Conservation (phyloP, 2,797 vertebrate species). For the Benthosema pterotum region DNA sequence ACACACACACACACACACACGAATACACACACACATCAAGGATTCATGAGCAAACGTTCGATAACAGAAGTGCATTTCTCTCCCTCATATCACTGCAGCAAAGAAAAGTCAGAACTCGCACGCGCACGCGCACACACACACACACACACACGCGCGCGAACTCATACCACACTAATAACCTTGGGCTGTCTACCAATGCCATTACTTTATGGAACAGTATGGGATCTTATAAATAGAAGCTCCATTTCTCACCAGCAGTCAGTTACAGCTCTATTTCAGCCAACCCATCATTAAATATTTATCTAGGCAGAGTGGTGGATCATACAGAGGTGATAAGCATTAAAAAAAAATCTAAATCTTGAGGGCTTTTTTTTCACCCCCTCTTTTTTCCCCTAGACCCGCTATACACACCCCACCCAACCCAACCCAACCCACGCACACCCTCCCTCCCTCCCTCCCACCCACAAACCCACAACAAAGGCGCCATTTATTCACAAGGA, state of each 20-base stretch:
- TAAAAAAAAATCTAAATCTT: slow-evolving; percentile 69
- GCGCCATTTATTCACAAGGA: slow-evolving; percentile 67
- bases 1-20: slow-evolving; percentile 4
- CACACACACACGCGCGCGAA: slow-evolving; percentile 43
- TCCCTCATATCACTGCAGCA: slow-evolving; percentile 55
- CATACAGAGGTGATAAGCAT: slow-evolving; percentile 76
- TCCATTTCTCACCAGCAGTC: slow-evolving; percentile 77
- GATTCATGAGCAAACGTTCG: slow-evolving; percentile 64
- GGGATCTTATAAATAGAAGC: slow-evolving; percentile 76
- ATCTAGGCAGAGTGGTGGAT: slow-evolving; percentile 74
- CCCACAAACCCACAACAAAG: slow-evolving; percentile 55
- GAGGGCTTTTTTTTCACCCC: slow-evolving; percentile 34
- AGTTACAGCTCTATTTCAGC: slow-evolving; percentile 81
- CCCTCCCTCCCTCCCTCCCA: slow-evolving; percentile 24
- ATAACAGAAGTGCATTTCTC: slow-evolving; percentile 60
- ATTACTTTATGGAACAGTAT: slow-evolving; percentile 71
- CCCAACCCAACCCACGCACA: too few relatives aligned
- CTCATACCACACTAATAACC: slow-evolving; percentile 82
- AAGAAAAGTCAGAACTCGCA: slow-evolving; percentile 52
- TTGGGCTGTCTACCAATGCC: slow-evolving; percentile 79
- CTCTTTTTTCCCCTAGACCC: too few relatives aligned
- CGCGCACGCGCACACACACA: slow-evolving; percentile 57
- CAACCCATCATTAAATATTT: slow-evolving; percentile 81
- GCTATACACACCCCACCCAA: too few relatives aligned
- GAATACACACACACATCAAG: slow-evolving; percentile 52